Evolutionary conservation across 2,797 vertebrate species (phyloP).

Genomic region (Hippoglossus hippoglossus): DNA sequence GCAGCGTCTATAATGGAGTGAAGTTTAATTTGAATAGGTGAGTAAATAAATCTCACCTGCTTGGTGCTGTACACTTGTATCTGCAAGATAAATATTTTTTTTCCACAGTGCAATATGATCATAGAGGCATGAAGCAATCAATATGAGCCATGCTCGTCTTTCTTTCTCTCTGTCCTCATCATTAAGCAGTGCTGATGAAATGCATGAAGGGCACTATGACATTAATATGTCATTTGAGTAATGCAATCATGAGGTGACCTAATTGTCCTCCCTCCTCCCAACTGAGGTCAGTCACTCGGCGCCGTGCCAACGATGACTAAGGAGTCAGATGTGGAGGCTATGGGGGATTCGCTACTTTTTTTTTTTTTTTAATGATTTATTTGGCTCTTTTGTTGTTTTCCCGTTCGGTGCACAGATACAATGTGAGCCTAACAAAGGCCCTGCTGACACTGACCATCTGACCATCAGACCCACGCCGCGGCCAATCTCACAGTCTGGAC

Average conservation of each 20-base stretch:
- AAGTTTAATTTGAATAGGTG: conserved; percentile 66
- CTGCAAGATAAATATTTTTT: conserved; percentile 27
- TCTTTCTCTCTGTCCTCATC: conserved; percentile 47
- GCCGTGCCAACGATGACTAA: conserved; percentile 67
- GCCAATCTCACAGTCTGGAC: conserved; percentile 64
- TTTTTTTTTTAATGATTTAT: conserved; percentile 80
- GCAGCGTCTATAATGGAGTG: conserved; percentile 46
- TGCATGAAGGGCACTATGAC: conserved; percentile 68
- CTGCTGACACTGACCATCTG: conserved; percentile 82
- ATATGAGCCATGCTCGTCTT: conserved; percentile 37
- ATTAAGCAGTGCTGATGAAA: conserved; percentile 70
- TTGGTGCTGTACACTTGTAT: conserved; percentile 26
- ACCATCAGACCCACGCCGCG: conserved; percentile 72
- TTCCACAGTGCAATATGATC: conserved; percentile 43
- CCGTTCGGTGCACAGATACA: conserved; percentile 80
- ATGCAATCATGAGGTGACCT: conserved; percentile 79
- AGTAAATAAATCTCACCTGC: conserved; percentile 58
- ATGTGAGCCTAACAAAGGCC: conserved; percentile 78
- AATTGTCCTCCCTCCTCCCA: conserved; percentile 71
- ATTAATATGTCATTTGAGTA: conserved; percentile 79
- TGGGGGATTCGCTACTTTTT: conserved; percentile 66
- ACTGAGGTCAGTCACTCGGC: conserved; percentile 67
- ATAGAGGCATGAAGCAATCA: conserved; percentile 61
- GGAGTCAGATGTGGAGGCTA: conserved; percentile 81
- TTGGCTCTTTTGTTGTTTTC: conserved; percentile 80